phyloP scores from a whole-genome alignment of 2,113 vertebrate genomes.

The Macaca mulatta region DNA sequence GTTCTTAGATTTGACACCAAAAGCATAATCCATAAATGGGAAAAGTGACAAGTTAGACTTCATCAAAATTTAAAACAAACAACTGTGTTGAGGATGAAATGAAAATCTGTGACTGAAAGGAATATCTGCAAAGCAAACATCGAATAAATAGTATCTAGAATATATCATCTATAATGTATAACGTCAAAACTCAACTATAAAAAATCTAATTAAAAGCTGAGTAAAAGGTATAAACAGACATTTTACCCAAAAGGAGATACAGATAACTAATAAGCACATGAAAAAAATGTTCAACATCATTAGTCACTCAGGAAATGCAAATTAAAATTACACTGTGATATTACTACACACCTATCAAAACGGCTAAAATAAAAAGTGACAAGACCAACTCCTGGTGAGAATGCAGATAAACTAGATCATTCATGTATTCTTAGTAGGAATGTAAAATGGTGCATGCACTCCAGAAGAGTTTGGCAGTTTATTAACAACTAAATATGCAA shows the following conservation, averaged over 20 bases:
- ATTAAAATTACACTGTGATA: not conserved
- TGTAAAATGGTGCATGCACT: not conserved
- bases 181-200: conserved; percentile 2
- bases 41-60: not conserved
- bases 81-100: not conserved
- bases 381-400: not conserved
- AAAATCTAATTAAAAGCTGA: not conserved
- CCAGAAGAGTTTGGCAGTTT: not conserved
- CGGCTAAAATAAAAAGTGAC: not conserved
- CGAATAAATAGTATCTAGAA: not conserved
- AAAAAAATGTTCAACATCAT: not conserved
- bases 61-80: not conserved
- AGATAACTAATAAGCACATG: not conserved
- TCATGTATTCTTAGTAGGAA: not conserved
- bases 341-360: not conserved
- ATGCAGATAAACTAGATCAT: not conserved
- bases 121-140: not conserved
- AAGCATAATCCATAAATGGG: not conserved
- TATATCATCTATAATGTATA: not conserved
- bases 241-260: not conserved
- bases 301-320: not conserved
- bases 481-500: not conserved
- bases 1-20: not conserved
- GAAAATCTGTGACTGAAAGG: not conserved
- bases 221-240: not conserved